These are phyloP conservation scores for Natator depressus DNA, from an alignment of 2,113 vertebrate genomes.

Conservation along the genomic window DNA sequence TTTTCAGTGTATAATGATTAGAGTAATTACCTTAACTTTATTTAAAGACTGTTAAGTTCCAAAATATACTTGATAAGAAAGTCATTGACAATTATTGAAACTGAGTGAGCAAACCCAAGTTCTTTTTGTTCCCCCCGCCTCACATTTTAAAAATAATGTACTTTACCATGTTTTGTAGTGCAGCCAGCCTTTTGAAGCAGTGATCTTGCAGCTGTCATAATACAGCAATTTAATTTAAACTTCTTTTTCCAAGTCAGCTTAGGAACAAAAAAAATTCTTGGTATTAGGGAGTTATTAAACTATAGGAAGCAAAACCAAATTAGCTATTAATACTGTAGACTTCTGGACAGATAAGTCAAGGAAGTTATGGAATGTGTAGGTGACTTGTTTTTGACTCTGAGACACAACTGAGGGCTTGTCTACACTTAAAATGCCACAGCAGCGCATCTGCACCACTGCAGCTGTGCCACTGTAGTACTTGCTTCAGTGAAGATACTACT, in stretches of 20 bases:
- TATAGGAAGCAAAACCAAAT: slow-evolving; percentile 18
- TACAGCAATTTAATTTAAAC: background rate
- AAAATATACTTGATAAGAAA: slow-evolving; percentile 13
- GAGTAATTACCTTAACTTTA: background rate
- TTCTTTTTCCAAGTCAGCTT: background rate
- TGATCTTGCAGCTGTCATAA: slow-evolving; percentile 16
- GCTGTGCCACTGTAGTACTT: background rate
- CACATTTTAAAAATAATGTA: slow-evolving; percentile 28
- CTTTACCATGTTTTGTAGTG: background rate
- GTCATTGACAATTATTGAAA: slow-evolving; percentile 8
- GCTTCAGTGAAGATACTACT: background rate
- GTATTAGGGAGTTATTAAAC: background rate
- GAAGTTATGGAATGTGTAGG: slow-evolving; percentile 15
- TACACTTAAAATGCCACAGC: background rate
- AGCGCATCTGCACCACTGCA: background rate
- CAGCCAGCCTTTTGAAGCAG: background rate
- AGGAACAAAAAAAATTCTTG: background rate
- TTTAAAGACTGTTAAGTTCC: background rate
- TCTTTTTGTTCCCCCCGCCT: slow-evolving; percentile 13
- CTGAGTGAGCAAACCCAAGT: background rate
- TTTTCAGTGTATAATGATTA: slow-evolving; percentile 6
- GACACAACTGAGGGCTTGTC: slow-evolving; percentile 6
- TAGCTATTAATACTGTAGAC: slow-evolving; percentile 19
- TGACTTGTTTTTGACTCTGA: background rate
- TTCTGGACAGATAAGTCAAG: slow-evolving; percentile 27